Conservation (phyloP, 2,888 invertebrate species). For the Drosophila borealis region DNA sequence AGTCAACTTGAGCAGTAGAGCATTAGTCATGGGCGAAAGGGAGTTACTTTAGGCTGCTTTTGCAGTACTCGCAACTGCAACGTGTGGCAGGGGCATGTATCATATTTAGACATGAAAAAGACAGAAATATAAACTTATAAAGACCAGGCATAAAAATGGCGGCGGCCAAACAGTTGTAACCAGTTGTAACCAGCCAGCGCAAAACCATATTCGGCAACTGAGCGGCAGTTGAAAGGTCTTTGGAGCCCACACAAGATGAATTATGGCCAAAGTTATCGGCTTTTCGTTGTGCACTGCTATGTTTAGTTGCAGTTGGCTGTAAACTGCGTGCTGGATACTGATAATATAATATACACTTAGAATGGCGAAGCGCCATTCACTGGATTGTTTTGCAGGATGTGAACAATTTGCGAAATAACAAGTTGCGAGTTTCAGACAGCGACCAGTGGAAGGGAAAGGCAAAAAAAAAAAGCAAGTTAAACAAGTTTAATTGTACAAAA, state of each 20-base stretch:
- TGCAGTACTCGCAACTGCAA: constrained; percentile 55
- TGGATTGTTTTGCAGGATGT: constrained; percentile 18
- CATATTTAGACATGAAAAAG: constrained; percentile 75
- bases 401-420: constrained; percentile 46
- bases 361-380: constrained; percentile 9
- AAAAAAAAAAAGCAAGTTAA: constrained; percentile 52
- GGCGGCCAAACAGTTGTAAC: constrained; percentile 15
- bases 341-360: constrained; percentile 53
- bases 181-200: constrained; percentile 31
- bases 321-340: constrained; percentile 52
- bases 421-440: constrained; percentile 18
- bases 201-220: constrained; percentile 71
- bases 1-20: constrained; percentile 61
- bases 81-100: constrained; percentile 58
- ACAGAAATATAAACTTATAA: constrained; percentile 76
- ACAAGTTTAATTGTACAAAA: constrained; percentile 58
- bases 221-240: constrained; percentile 75
- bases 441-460: constrained; percentile 6
- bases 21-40: constrained; percentile 45
- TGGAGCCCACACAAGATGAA: constrained; percentile 60
- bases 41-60: constrained; percentile 27
- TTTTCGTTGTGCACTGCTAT: constrained; percentile 45
- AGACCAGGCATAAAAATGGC: constrained; percentile 49
- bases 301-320: constrained; percentile 23
- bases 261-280: constrained; percentile 77